Evolutionary conservation across 2,888 invertebrate genomes (phyloP).

Genomic region (Andrena bucephala): DNA sequence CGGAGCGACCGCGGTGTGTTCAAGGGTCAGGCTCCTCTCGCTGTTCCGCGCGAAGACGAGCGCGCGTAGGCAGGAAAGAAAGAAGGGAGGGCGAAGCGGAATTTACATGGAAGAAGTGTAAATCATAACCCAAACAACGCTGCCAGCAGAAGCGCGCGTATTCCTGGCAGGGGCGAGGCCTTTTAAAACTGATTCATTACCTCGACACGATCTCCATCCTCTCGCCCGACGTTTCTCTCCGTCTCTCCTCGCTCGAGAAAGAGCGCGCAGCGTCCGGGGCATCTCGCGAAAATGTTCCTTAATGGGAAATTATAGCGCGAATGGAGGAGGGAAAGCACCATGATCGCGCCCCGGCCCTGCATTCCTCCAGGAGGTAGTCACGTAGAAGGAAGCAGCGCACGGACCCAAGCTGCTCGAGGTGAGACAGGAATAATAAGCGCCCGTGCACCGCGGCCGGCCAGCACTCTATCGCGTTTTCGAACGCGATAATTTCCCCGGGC

Average conservation of each 20-base stretch:
- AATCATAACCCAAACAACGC: constrained; percentile 82
- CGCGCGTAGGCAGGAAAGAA: constrained; percentile 37
- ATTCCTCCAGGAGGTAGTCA: constrained; percentile 34
- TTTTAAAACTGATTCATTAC: constrained; percentile 83
- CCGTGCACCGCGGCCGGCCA: constrained; percentile 21
- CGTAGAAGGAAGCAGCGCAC: constrained; percentile 45
- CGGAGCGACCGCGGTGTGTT: too few relatives aligned
- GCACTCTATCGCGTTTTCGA: constrained; percentile 33
- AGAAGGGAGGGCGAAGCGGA: constrained; percentile 44
- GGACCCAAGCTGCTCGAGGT: constrained; percentile 1
- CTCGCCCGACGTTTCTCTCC: constrained; percentile 22
- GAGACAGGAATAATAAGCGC: constrained; percentile 53
- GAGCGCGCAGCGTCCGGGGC: constrained; percentile 14
- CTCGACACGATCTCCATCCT: constrained; percentile 64
- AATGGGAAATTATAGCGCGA: constrained; percentile 80
- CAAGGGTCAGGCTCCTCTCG: too few relatives aligned
- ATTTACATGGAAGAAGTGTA: constrained; percentile 81
- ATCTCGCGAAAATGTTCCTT: constrained; percentile 67
- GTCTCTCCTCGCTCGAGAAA: neutral
- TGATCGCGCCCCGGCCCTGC: constrained; percentile 6
- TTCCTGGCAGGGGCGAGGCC: constrained; percentile 76
- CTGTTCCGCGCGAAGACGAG: constrained; percentile 1
- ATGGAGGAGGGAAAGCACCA: constrained; percentile 25
- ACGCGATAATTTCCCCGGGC: constrained; percentile 55
- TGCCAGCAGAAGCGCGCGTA: constrained; percentile 67